Evolutionary conservation across 2,113 vertebrate species (phyloP), one percentile per base, ranked within the genome.

Genomic region (Nibea coibor): DNA sequence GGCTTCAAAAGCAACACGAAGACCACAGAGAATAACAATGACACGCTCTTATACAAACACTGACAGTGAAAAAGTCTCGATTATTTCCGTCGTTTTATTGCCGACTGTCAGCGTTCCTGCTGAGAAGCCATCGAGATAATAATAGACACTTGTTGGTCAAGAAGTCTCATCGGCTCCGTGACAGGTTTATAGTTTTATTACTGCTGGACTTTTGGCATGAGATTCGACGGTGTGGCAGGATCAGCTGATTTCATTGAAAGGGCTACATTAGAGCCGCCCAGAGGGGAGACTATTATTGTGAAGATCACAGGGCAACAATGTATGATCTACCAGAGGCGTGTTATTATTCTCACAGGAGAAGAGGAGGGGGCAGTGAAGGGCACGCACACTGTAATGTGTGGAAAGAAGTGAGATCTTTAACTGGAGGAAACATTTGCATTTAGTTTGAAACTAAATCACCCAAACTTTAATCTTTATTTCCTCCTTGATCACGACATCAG

Each of bases 221-320:
- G 80, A 87, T 54, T 89, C 78, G 86, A 67, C 81, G 68, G 42
- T 51, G 76, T 57, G 72, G 83, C 50, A 69, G 59, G 68, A 90
- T 84, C 83, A 83, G 77, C 75, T 81, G 86, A 91, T 87, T 87
- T 72, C 65, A 72, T 20, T 76, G 62, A 81, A 84, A 87, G 47
- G 14, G 43, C 43, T 50, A 67, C 54, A 70, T 79, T 48, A 64
- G 57, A 77, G 59, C n/a, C 56, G 48, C 45, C 14, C 57, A 66
- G 59, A 89, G 74, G 53, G 39, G 22, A 16, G 51, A 10, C 66
- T 54, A 53, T 78, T 77, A 69, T 62, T 42, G 28, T 35, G n/a
- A 56, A 58, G 70, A 82, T 84, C 62, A 66, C 75, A 81, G 59
- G 47, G 61, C 15, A 68, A 35, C 65, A 50, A 19, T 2, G 17